Base-by-base conservation (phyloP, 2,113 vertebrate genomes). In the Panurus biarmicus region DNA sequence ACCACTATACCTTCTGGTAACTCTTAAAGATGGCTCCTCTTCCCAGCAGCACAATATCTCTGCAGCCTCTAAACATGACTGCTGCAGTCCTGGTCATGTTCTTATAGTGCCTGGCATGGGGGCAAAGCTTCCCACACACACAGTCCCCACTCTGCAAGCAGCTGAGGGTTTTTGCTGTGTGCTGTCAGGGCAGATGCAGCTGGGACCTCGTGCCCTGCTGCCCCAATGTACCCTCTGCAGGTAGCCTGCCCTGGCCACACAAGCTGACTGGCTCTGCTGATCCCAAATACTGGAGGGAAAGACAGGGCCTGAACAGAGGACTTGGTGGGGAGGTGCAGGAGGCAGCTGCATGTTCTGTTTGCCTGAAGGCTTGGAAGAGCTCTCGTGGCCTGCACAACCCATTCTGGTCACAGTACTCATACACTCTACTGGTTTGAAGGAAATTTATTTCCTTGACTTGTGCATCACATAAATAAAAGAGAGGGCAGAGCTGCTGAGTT, bases 141-240 rank as follows among this genome's bases (percentile, higher is more conserved):
- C 11, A 48, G 57, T 57, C 22, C 18, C 14, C 36, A 31, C 8
- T 12, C 20, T 81, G 38, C 42, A 48, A n/a, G 28, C 16, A 18
- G 5, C 1, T 57, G 60, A 61, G 23, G 11, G n/a, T 66, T 14
- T 77, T 69, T 40, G 29, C 21, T 0, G 0, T 10, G 5, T 6
- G 5, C 40, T 47, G 56, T 20, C 0, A 35, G 5, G 21, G 25
- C 28, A 47, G 57, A 51, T 73, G 33, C 26, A 31, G 8, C 51
- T 31, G 33, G 50, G 23, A 56, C 18, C 8, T 79, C 15, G 33
- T 86, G 35, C 33, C 24, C 35, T 58, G 28, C 8, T 57, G 14
- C 44, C 33, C 24, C 8, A 3, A 0, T 0, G 3, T 26, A 33
- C 11, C 4, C 11, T 57, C 31, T 0, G 0, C 5, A 29, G 13